A percentile compares a stretch with the other conserved stretches of the same genome.
These are phyloP conservation scores for Eleutherodactylus coqui DNA, from an alignment of 2,797 vertebrate genomes.

Conservation along the genomic window DNA sequence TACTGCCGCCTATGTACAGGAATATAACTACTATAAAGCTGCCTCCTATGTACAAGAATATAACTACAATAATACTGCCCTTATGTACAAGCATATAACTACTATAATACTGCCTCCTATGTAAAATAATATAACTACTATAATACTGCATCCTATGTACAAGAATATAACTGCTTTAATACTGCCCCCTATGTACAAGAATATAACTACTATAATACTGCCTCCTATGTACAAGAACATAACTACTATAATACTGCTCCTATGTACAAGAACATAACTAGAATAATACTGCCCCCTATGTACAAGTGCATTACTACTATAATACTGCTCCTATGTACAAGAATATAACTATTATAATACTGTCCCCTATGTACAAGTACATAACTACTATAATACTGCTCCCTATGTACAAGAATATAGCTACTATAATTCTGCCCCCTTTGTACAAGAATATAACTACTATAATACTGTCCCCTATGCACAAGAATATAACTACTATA, in stretches of 20 bases:
- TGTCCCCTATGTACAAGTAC: background rate
- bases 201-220: conserved; percentile 9
- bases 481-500: conserved; percentile 1
- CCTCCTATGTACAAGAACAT: background rate
- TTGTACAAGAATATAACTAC: background rate
- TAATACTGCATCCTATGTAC: background rate
- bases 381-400: background rate
- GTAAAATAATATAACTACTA: background rate
- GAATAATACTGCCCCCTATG: background rate
- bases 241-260: background rate
- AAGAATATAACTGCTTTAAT: background rate
- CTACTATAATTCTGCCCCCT: conserved; percentile 4
- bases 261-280: conserved; percentile 6
- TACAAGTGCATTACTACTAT: background rate
- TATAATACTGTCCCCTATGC: background rate
- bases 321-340: background rate
- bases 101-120: background rate
- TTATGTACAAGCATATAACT: background rate
- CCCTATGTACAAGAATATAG: conserved; percentile 3
- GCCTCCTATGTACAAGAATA: background rate
- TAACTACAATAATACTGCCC: background rate
- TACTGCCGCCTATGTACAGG: too few species aligned
- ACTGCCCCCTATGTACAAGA: background rate
- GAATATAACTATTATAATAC: conserved; percentile 10
- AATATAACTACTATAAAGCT: background rate